Base-by-base conservation (phyloP, 2,113 vertebrate species). In the Calonectris borealis region DNA sequence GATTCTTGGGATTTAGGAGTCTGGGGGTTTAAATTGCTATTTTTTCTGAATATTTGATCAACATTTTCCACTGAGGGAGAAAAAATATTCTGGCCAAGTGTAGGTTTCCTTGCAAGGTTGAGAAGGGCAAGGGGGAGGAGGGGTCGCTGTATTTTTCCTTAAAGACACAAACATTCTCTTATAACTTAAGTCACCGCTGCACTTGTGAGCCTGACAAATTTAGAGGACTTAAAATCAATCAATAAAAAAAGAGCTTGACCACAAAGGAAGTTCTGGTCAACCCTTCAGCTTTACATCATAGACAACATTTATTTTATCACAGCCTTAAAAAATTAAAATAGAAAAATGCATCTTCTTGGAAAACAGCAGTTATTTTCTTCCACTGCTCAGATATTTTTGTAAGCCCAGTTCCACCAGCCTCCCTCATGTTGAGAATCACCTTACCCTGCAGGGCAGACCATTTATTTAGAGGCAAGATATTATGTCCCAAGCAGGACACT, bases 261-360 rank as follows among this genome's bases (percentile, higher is more conserved):
- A 97, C 93, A 97, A 86, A 68, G 91, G 82, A 97, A 96, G 75
- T 86, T 93, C 85, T 97, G 96, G 93, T 96, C 75, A 93, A 83
- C 82, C n/a, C 68, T 94, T 88, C 93, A 80, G 78, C 55, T 97
- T 95, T 89, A 73, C 95, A 71, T 96, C 93, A 97, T 79, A 94
- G 94, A 66, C 91, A 95, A 94, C 94, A 97, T 97, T 97, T 96
- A 96, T 97, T 98, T 97, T 97, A 93, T 98, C 96, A 90, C 91
- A 93, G n/a, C 90, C 96, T 97, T 90, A 94, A 97, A 97, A 96
- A 90, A 88, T 90, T 95, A 96, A 96, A 96, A 96, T 89, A 97
- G 97, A 97, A 97, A 97, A 93, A 95, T 78, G 93, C 92, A 84
- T 95, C 95, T 97, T 96, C 95, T 96, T 96, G 97, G 97, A 96